These are phyloP conservation scores for Sebastes iracundus DNA, from an alignment of 2,797 vertebrate genomes.

Conservation along the genomic window DNA sequence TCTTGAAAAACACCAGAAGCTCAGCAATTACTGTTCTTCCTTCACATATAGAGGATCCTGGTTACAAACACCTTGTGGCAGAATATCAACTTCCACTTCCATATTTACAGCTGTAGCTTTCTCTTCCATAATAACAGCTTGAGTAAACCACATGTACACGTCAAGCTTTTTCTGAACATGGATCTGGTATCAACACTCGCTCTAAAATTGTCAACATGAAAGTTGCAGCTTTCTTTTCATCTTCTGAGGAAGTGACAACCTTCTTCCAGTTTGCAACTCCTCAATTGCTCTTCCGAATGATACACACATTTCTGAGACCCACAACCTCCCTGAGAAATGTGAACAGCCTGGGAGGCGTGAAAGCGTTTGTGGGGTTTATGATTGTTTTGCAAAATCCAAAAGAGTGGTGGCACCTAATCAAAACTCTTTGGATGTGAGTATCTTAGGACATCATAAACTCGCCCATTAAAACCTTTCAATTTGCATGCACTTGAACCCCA, in stretches of 20 bases:
- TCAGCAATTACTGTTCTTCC: not conserved
- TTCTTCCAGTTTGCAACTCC: not conserved
- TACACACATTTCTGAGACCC: not conserved
- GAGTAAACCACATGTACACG: not conserved
- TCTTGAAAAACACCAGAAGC: not conserved
- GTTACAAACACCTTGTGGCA: not conserved
- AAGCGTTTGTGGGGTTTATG: not conserved
- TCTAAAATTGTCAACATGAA: slow-evolving; percentile 12
- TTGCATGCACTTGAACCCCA: not conserved
- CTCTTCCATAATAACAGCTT: not conserved
- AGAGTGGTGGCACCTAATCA: not conserved
- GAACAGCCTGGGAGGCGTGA: not conserved
- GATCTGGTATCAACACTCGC: not conserved
- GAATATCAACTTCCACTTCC: not conserved
- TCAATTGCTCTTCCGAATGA: not conserved
- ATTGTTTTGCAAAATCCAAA: not conserved
- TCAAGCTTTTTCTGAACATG: not conserved
- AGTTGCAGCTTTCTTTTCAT: not conserved
- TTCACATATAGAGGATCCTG: not conserved
- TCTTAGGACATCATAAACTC: not conserved
- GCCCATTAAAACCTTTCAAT: not conserved
- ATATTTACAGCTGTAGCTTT: not conserved
- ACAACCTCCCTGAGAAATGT: not conserved
- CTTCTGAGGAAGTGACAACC: not conserved
- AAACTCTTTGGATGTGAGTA: not conserved